Evolutionary conservation across 1,140 invertebrate species (phyloP).

Genomic region (Drosophila prosaltans): DNA sequence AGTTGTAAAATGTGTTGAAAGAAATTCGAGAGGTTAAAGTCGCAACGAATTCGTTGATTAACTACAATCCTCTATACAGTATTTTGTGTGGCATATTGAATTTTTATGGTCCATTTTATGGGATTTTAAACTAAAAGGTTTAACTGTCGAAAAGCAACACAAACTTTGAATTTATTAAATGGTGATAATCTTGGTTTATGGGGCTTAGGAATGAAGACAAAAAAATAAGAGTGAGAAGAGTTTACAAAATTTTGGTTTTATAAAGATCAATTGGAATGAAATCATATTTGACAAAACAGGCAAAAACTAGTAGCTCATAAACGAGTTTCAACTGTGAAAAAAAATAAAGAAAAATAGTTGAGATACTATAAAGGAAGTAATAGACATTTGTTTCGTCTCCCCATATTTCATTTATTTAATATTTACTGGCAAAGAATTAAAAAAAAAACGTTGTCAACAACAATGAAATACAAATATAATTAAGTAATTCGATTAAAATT

Average conservation of each 20-base stretch:
- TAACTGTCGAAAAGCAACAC: constrained; percentile 1
- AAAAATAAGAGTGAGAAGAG: not conserved
- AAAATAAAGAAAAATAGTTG: no score
- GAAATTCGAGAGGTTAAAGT: constrained; percentile 36
- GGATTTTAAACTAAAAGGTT: constrained; percentile 20
- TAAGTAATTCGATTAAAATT: no score
- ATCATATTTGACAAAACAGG: not conserved
- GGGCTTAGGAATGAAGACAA: not conserved
- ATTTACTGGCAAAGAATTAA: no score
- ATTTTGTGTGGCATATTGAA: constrained; percentile 37
- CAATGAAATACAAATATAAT: no score
- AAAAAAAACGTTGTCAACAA: no score
- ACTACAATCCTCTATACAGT: constrained; percentile 31
- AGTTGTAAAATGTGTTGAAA: constrained; percentile 79
- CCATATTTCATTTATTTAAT: no score
- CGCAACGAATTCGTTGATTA: constrained; percentile 45
- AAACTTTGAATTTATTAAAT: constrained; percentile 4
- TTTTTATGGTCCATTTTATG: constrained; percentile 51
- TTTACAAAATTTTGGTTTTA: not conserved
- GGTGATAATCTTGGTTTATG: not conserved
- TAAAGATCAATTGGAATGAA: not conserved
- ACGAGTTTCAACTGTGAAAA: no score
- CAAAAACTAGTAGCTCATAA: no score
- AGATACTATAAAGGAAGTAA: no score
- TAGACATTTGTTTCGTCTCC: no score